Base-by-base conservation (phyloP, 2,888 invertebrate species). In the Lithophane semibrunnea region DNA sequence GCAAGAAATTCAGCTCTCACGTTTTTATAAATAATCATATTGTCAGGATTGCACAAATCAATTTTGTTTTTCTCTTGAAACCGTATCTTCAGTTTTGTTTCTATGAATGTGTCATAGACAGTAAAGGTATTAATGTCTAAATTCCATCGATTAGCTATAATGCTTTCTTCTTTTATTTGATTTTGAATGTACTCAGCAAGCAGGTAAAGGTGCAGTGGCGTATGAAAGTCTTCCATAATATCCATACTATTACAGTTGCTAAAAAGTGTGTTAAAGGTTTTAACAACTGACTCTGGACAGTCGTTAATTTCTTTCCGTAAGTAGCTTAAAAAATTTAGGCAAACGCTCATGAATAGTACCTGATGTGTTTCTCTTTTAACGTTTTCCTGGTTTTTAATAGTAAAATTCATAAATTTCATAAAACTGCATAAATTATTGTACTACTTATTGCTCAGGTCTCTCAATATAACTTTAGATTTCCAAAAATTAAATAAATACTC, bases 51-150 rank as follows among this genome's bases (percentile, higher is more conserved):
- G 54, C 52, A 60, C n/a, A 81, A 37, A 44, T 79, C 74, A 21
- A 86, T 83, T 61, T 69, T 63, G 13, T 86, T 86, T 63, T 86
- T 86, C 58, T 81, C 79, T 70, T 79, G 72, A 10, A 79, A 81
- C 1, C 79, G 73, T 75, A 85, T 85, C 49, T 49, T 81, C 0
- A 86, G 56, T 73, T 82, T 86, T 0, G 63, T 83, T 66, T 83
- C 81, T n/a, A 86, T 66, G 42, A 83, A 86, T 2, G 64, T 60
- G 18, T 86, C 84, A 66, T 86, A 86, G 1, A 83, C 73, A 12
- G 79, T 68, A 52, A 77, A 86, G 0, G 75, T 73, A 54, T 83
- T 86, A 8, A 65, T 68, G 21, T 86, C 71, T 42, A 82, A 29
- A 56, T 86, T 69, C 86, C 86, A 86, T 61, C 69, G 66, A 4